Conservation (phyloP, 2,888 invertebrate species). For the Polietes domitor region DNA sequence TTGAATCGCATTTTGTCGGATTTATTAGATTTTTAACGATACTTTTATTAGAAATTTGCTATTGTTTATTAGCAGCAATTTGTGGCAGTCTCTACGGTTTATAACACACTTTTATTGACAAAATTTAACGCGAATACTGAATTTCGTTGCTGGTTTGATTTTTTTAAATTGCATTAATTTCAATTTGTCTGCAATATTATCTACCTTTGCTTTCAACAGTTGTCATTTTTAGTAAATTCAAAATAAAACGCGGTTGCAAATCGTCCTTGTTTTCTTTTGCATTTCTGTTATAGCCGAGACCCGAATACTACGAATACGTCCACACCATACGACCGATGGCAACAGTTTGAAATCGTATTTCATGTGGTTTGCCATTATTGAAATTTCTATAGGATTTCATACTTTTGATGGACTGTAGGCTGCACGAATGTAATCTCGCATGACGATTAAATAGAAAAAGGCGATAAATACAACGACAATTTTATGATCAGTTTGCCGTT, state of each 20-base stretch:
- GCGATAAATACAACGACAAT: constrained; percentile 22
- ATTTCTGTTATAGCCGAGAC: not conserved
- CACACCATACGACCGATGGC: not conserved
- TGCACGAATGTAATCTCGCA: not conserved
- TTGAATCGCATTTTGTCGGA: too few relatives aligned
- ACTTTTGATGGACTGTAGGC: not conserved
- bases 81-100: not conserved
- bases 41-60: too few relatives aligned
- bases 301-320: not conserved
- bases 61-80: too few relatives aligned
- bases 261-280: not conserved
- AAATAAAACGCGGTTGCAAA: not conserved
- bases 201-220: not conserved
- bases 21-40: not conserved
- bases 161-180: not conserved
- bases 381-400: not conserved
- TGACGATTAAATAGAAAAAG: not conserved
- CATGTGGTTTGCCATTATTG: not conserved
- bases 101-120: not conserved
- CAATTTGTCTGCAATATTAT: not conserved
- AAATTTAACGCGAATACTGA: not conserved
- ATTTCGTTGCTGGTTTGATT: not conserved
- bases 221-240: not conserved
- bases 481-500: constrained; percentile 39
- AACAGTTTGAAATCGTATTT: not conserved